Conservation (phyloP, 2,888 invertebrate genomes). For the Nycteola revayana region DNA sequence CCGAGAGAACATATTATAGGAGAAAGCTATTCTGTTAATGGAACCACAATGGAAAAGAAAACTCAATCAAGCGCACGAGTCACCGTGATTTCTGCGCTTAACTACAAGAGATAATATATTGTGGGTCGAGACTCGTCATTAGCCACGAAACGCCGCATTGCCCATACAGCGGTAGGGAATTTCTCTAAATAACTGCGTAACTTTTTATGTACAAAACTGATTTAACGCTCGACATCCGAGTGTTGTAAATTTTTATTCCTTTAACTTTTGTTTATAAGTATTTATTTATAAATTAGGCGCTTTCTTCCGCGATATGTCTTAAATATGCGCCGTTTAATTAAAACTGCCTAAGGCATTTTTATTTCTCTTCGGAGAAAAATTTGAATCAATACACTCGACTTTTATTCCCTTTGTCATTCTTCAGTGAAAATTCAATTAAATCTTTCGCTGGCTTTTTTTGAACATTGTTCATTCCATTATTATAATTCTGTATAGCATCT, state of each 20-base stretch:
- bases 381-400: conserved; percentile 25
- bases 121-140: conserved; percentile 68
- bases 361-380: conserved; percentile 24
- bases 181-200: conserved; percentile 62
- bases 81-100: conserved; percentile 77
- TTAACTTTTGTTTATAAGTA: conserved; percentile 3
- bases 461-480: conserved; percentile 15
- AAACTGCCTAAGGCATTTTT: conserved; percentile 16
- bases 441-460: conserved; percentile 15
- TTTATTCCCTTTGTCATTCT: conserved; percentile 24
- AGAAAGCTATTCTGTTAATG: conserved; percentile 77
- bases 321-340: conserved; percentile 25
- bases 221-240: conserved; percentile 52
- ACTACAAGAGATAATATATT: conserved; percentile 76
- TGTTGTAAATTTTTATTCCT: conserved; percentile 36
- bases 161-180: conserved; percentile 51
- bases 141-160: conserved; percentile 60
- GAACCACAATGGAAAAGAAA: conserved; percentile 77
- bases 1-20: conserved; percentile 54
- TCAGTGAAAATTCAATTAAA: conserved; percentile 30
- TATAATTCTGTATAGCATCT: conserved; percentile 11
- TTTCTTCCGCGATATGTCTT: conserved; percentile 21
- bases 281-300: conserved; percentile 32
- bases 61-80: conserved; percentile 77
- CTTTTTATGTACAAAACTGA: conserved; percentile 64